Conservation (phyloP, 2,113 vertebrate genomes). For the Ageneiosus marmoratus region DNA sequence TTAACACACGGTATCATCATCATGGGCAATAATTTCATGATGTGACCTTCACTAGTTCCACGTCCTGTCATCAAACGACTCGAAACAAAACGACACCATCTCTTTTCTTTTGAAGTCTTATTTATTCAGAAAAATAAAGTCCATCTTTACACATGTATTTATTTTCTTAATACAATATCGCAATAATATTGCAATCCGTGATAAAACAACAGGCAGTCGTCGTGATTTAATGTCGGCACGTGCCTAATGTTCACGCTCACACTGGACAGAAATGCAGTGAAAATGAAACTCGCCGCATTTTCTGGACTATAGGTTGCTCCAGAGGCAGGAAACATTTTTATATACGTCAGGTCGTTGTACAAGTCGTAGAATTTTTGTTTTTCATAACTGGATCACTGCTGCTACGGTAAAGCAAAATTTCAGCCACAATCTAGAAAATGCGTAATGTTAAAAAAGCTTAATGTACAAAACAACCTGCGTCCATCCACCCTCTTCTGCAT, state of each 20-base stretch:
- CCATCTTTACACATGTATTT: constrained; percentile 2
- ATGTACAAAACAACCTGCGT: neutral
- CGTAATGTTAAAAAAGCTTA: neutral
- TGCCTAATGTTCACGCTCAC: neutral
- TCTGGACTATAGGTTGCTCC: neutral
- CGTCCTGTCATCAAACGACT: neutral
- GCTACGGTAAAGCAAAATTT: neutral
- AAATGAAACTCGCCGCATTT: neutral
- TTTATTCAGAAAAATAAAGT: constrained; percentile 34
- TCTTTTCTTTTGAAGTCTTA: neutral
- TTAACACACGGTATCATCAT: neutral
- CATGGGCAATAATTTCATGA: neutral
- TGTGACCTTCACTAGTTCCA: neutral
- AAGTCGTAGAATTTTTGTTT: neutral
- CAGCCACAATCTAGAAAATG: neutral
- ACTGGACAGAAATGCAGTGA: neutral
- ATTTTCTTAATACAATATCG: constrained; percentile 4
- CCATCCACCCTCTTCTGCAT: no score
- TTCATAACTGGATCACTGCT: neutral
- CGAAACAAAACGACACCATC: neutral
- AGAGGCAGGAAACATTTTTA: no score
- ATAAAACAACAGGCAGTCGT: neutral
- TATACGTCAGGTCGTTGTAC: neutral
- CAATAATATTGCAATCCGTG: constrained; percentile 14
- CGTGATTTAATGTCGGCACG: neutral